These are phyloP conservation scores for Ichneumon xanthorius DNA, from an alignment of 2,888 invertebrate genomes.

Conservation along the genomic window DNA sequence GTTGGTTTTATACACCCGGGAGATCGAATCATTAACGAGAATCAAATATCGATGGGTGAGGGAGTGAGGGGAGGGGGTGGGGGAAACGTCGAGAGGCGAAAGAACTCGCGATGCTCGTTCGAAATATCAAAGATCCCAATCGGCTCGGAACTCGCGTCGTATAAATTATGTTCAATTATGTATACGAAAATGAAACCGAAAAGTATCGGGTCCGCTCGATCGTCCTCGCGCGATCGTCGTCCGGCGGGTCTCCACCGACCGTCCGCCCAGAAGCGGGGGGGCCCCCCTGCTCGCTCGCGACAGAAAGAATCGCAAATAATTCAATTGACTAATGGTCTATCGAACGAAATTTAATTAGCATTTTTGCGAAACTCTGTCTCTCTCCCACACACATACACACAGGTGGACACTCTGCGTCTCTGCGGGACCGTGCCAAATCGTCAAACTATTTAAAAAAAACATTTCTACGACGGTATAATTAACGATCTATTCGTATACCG, in stretches of 20 bases:
- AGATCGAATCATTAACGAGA: conserved; percentile 77
- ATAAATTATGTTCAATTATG: conserved; percentile 71
- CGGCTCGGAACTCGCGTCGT: conserved; percentile 60
- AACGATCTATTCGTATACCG: conserved; percentile 4
- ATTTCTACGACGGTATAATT: conserved; percentile 5
- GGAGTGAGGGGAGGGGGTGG: neutral
- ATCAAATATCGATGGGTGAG: conserved; percentile 72
- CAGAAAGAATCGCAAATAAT: conserved; percentile 33
- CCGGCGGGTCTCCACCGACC: conserved; percentile 17
- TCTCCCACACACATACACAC: neutral
- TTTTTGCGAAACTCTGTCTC: conserved; percentile 10
- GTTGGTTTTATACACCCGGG: conserved; percentile 65
- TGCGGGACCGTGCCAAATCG: neutral
- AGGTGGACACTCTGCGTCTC: neutral
- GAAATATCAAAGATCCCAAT: conserved; percentile 70
- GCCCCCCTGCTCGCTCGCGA: conserved; percentile 18
- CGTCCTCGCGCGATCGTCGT: conserved; percentile 14
- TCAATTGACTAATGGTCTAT: conserved; percentile 63
- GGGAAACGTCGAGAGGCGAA: conserved; percentile 32
- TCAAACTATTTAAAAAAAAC: neutral
- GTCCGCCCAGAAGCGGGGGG: neutral
- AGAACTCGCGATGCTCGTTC: conserved; percentile 66
- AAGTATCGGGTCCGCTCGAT: conserved; percentile 47
- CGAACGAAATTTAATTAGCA: conserved; percentile 61
- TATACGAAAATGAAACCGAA: conserved; percentile 64